These are phyloP conservation scores for Agapornis roseicollis DNA, from an alignment of 2,113 vertebrate genomes.

Conservation along the genomic window DNA sequence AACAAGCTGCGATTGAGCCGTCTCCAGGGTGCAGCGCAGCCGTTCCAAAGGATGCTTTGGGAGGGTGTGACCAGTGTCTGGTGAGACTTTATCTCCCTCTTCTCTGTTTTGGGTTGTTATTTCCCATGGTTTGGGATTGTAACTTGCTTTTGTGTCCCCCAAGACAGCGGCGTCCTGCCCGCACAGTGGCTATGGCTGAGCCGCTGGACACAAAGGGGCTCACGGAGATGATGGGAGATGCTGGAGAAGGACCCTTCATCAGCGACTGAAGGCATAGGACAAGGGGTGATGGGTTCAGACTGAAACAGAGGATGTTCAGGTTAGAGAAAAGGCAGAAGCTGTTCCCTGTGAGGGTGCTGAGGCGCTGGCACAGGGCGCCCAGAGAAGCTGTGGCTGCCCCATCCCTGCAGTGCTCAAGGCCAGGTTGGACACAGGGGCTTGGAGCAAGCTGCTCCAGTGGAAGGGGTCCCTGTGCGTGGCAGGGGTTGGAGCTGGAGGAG, in stretches of 20 bases:
- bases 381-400: too few species aligned
- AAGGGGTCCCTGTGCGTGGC: neutral
- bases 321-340: neutral
- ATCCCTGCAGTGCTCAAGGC: too few species aligned
- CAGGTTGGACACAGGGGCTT: too few species aligned
- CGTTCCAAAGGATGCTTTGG: neutral
- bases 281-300: neutral
- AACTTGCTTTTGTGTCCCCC: neutral
- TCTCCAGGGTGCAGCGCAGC: neutral
- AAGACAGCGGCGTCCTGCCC: rapidly evolving
- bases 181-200: neutral
- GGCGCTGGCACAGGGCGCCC: neutral
- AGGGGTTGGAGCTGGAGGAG: rapidly evolving
- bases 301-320: neutral
- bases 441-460: neutral
- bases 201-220: rapidly evolving
- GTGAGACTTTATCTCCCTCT: neutral
- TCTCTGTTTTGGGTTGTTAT: neutral
- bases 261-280: neutral
- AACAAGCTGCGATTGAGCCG: rapidly evolving
- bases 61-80: neutral
- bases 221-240: neutral
- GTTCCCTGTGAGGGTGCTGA: neutral
- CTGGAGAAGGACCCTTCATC: neutral
- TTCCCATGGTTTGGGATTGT: rapidly evolving